A percentile compares a stretch with the other conserved stretches of the same genome.
These are phyloP conservation scores for Idaea biselata DNA, from an alignment of 2,888 invertebrate species.

Conservation along the genomic window DNA sequence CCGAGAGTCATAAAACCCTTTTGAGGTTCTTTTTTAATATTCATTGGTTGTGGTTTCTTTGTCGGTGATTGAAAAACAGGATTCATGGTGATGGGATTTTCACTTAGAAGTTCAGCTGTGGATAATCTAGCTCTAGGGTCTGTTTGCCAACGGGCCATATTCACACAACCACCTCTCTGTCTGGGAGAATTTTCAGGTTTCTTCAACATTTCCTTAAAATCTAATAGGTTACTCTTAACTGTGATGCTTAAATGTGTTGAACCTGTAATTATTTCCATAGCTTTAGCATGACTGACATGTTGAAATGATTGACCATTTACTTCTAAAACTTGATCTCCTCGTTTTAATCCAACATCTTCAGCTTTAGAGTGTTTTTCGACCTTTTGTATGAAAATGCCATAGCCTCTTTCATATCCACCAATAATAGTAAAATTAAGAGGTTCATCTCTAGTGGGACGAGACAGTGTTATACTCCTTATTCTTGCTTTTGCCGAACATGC, in stretches of 20 bases:
- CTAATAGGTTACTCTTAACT: slow-evolving; percentile 97
- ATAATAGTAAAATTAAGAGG: slow-evolving; percentile 94
- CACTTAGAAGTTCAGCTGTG: slow-evolving; percentile 85
- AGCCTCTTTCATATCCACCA: slow-evolving; percentile 95
- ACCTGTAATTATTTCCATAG: slow-evolving; percentile 94
- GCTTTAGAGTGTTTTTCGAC: slow-evolving; percentile 96
- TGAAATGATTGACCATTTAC: slow-evolving; percentile 98
- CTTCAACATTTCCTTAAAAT: slow-evolving; percentile 85
- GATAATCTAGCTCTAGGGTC: slow-evolving; percentile 89
- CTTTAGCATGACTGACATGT: slow-evolving; percentile 94
- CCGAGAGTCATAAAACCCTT: slow-evolving; percentile 95
- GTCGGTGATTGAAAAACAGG: slow-evolving; percentile 79
- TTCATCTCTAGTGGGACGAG: slow-evolving; percentile 96
- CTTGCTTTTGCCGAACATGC: slow-evolving; percentile 98
- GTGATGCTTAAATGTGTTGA: slow-evolving; percentile 98
- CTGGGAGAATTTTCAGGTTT: slow-evolving; percentile 91
- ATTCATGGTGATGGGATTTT: slow-evolving; percentile 68
- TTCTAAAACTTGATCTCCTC: slow-evolving; percentile 98
- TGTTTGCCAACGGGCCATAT: slow-evolving; percentile 84
- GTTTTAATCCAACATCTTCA: slow-evolving; percentile 96
- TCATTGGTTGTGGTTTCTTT: slow-evolving; percentile 78
- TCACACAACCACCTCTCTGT: slow-evolving; percentile 82
- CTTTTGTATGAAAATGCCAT: slow-evolving; percentile 96
- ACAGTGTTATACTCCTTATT: slow-evolving; percentile 93
- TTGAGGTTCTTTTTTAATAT: slow-evolving; percentile 82